Base-by-base conservation (phyloP, 2,888 invertebrate species). In the Nasonia oneida region DNA sequence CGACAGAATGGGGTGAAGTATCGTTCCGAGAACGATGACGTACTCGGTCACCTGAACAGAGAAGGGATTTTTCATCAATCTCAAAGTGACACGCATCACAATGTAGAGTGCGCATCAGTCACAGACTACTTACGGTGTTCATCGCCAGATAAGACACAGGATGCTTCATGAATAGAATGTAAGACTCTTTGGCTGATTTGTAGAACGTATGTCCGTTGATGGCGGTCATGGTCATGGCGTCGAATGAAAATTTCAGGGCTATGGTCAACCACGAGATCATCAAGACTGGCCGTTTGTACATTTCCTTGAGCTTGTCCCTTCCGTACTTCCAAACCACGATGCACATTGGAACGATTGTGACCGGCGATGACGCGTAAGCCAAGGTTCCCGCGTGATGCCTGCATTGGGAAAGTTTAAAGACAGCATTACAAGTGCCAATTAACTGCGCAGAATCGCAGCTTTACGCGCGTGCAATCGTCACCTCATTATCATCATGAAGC, bases 351-450 rank as follows among this genome's bases (percentile, higher is more conserved):
- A 78, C 1, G 4, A 78, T 2, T 2, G 82, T 14, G 14, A 61
- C 14, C 10, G 53, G 1, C 10, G 85, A 85, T 6, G 85, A 78
- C 0, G 67, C 82, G 39, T 53, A 85, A 18, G 85, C 85, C 53
- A 78, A 12, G 8, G 82, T 85, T 33, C 85, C 85, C 3, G 33
- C 1, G 76, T 85, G 81, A 50, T 81, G 64, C 1, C 85, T 85
- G 29, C 29, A 61, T 4, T 50, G 53, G 67, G 33, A 37, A 6
- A 37, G 37, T 37, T 5, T 4, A 37, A 37, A 37, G 37, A 37
- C 37, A 29, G 29, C 29, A 1, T 29, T 5, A 37, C 0, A 37
- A 4, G 4, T 37, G 37, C 37, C 37, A 5, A 37, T 5, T 4
- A 37, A 4, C 37, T 37, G 37, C 37, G 37, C 37, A 37, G 37